phyloP scores from a whole-genome alignment of 2,797 vertebrate genomes.

The Siniperca obscura region DNA sequence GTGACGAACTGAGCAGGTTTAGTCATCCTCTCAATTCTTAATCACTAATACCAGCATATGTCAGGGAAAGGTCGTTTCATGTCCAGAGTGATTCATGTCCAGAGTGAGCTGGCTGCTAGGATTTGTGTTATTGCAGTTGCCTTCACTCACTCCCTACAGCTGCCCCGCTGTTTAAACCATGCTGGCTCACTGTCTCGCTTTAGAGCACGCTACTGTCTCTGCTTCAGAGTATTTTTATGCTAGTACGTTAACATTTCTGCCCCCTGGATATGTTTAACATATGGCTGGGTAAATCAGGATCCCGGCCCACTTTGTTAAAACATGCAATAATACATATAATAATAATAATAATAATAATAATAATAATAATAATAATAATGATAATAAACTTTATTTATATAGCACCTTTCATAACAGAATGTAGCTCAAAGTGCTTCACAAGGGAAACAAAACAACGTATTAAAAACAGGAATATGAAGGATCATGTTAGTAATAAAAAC shows the following conservation, averaged over 20 bases:
- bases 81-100: conserved; percentile 78
- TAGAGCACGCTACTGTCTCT: conserved; percentile 52
- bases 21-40: conserved; percentile 77
- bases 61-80: conserved; percentile 74
- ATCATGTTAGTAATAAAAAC: too few relatives aligned
- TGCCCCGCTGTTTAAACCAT: conserved; percentile 66
- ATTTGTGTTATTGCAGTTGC: conserved; percentile 76
- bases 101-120: conserved; percentile 68
- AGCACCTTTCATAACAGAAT: too few relatives aligned
- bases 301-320: conserved; percentile 36
- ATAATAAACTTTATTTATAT: too few relatives aligned
- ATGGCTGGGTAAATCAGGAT: conserved; percentile 62
- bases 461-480: too few relatives aligned
- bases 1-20: conserved; percentile 65
- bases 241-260: conserved; percentile 56
- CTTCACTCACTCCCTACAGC: conserved; percentile 67
- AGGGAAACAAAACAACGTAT: too few relatives aligned
- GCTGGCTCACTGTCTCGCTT: conserved; percentile 61
- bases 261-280: conserved; percentile 67
- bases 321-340: conserved; percentile 4
- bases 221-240: conserved; percentile 69
- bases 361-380: too few relatives aligned
- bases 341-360: too few relatives aligned
- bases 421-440: too few relatives aligned
- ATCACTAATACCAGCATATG: conserved; percentile 77